Percentiles rank a stretch among this genome's conserved stretches.
Evolutionary conservation across 1,140 invertebrate genomes (phyloP).

Genomic region (Tetragnatha versicolor): DNA sequence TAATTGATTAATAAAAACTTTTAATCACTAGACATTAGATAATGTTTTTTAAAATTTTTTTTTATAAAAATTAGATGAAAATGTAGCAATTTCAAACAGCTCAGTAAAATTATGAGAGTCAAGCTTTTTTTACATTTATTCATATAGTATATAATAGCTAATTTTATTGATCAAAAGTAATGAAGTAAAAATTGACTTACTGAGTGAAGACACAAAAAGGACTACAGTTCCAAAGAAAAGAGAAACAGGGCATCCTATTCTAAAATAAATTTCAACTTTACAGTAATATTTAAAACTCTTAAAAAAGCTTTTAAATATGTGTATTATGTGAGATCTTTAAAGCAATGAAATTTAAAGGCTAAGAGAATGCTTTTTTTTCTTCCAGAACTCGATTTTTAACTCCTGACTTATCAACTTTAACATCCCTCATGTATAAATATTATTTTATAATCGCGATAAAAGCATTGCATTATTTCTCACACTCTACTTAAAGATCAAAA

Average conservation of each 20-base stretch:
- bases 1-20: too few relatives aligned
- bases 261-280: conserved; percentile 59
- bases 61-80: neutral
- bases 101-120: neutral
- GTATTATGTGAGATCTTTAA: neutral
- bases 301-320: neutral
- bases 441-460: too few relatives aligned
- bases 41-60: neutral
- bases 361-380: too few relatives aligned
- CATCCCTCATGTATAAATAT: too few relatives aligned
- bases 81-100: neutral
- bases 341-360: neutral
- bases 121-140: neutral
- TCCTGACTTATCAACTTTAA: neutral
- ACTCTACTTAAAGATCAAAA: too few relatives aligned
- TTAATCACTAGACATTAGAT: neutral
- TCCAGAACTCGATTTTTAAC: neutral
- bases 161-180: neutral
- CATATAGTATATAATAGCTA: neutral
- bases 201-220: conserved; percentile 45
- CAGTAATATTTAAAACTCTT: neutral
- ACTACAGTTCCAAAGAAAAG: conserved; percentile 70
- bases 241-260: conserved; percentile 80
- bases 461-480: too few relatives aligned
- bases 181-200: conserved; percentile 42